phyloP scores from a whole-genome alignment of 1,140 invertebrate species.

The Coptotermes formosanus region DNA sequence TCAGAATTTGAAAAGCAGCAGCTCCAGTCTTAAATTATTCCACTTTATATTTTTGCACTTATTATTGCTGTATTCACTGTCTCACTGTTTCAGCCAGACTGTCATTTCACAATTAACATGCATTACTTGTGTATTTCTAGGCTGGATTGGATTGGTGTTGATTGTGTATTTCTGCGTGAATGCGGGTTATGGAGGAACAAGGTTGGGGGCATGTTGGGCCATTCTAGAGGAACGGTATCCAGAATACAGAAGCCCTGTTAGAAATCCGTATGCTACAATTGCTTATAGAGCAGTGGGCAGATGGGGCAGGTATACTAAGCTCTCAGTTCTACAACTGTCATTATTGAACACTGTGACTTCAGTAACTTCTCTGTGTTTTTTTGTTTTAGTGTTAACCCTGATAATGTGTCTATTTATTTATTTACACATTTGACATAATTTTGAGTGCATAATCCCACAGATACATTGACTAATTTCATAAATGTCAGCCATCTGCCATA shows the following conservation, averaged over 20 bases:
- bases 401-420: too few species aligned
- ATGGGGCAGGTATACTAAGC: constrained; percentile 55
- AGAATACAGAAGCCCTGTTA: constrained; percentile 55
- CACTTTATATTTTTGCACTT: too few species aligned
- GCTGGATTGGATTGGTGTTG: constrained; percentile 62
- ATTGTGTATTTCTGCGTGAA: constrained; percentile 58
- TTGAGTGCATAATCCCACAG: too few species aligned
- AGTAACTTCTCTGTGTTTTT: not conserved
- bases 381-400: not conserved
- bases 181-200: constrained; percentile 60
- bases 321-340: constrained; percentile 22
- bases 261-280: constrained; percentile 69
- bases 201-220: constrained; percentile 66
- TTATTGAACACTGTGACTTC: not conserved
- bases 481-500: too few species aligned
- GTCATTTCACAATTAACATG: not conserved
- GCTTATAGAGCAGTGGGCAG: constrained; percentile 59
- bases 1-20: too few species aligned
- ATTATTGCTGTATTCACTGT: too few species aligned
- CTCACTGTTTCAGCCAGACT: too few species aligned
- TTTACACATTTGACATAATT: too few species aligned
- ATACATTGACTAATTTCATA: too few species aligned
- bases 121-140: constrained; percentile 45
- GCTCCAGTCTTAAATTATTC: too few species aligned
- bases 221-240: constrained; percentile 67